phyloP scores from a whole-genome alignment of 2,113 vertebrate species.

The Chascanopsetta lugubris region DNA sequence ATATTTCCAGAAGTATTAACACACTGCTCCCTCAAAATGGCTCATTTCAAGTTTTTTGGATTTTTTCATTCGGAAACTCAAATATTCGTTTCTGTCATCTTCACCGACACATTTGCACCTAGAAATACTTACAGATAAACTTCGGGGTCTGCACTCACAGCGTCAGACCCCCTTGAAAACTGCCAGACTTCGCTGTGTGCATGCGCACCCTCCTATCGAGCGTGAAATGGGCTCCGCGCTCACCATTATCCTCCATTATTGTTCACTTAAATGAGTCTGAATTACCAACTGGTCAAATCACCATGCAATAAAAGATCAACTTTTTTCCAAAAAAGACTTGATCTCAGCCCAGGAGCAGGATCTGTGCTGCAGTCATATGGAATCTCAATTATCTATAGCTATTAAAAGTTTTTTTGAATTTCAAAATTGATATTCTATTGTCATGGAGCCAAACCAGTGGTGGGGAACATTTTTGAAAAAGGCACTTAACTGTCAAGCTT shows the following conservation, averaged over 20 bases:
- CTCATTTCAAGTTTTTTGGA: no score
- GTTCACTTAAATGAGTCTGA: constrained; percentile 52
- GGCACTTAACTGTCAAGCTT: constrained; percentile 83
- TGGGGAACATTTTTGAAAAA: constrained; percentile 84
- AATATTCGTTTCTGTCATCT: not conserved
- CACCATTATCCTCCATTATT: constrained; percentile 58
- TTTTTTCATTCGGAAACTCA: no score
- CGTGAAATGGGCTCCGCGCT: constrained; percentile 62
- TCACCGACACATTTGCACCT: constrained; percentile 5
- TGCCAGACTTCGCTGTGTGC: constrained; percentile 42
- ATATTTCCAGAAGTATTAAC: no score
- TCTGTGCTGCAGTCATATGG: constrained; percentile 69
- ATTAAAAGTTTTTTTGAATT: constrained; percentile 77
- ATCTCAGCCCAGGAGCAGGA: constrained; percentile 52
- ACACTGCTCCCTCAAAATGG: no score
- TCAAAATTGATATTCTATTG: constrained; percentile 81
- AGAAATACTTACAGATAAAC: constrained; percentile 2
- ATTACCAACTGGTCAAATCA: constrained; percentile 50
- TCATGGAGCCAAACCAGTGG: constrained; percentile 81
- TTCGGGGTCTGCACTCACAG: not conserved
- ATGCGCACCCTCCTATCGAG: constrained; percentile 38
- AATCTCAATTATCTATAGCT: constrained; percentile 77
- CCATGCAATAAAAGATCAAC: constrained; percentile 49
- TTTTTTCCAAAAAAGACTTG: constrained; percentile 25
- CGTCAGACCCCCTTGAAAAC: constrained; percentile 14